Evolutionary conservation across 1,140 invertebrate species (phyloP).

Genomic region (Macrocentrus cingulum): DNA sequence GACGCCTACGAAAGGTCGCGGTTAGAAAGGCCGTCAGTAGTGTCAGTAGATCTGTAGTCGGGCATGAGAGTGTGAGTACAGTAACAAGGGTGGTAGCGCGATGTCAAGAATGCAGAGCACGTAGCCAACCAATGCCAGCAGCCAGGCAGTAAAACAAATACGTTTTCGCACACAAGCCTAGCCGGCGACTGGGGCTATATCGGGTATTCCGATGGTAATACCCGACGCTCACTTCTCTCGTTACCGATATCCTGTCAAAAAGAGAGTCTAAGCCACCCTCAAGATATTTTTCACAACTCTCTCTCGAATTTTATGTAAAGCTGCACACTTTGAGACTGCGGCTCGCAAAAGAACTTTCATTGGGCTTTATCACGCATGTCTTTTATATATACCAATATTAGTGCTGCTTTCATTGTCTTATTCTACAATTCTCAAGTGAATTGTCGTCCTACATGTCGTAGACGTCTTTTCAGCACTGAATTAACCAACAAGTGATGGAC

Average conservation of each 20-base stretch:
- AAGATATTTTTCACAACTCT: background rate
- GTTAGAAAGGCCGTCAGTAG: background rate
- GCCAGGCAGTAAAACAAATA: slow-evolving; percentile 60
- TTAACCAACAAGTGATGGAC: slow-evolving; percentile 54
- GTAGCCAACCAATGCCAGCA: slow-evolving; percentile 58
- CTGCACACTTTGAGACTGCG: background rate
- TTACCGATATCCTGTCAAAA: background rate
- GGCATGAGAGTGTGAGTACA: slow-evolving; percentile 9
- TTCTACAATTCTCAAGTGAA: too few species aligned
- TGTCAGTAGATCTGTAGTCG: background rate
- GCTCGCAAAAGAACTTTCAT: background rate
- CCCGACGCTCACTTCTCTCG: background rate
- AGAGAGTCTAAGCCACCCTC: background rate
- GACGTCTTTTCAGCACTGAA: slow-evolving; percentile 36
- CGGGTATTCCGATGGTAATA: background rate
- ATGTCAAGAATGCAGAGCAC: slow-evolving; percentile 58
- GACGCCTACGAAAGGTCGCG: slow-evolving; percentile 25
- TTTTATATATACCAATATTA: too few species aligned
- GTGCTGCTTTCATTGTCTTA: too few species aligned
- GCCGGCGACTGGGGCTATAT: slow-evolving; percentile 9
- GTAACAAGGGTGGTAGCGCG: slow-evolving; percentile 50
- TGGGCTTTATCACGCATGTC: too few species aligned
- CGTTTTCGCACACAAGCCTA: slow-evolving; percentile 38
- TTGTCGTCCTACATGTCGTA: slow-evolving; percentile 30
- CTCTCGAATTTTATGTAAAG: background rate